Evolutionary conservation across 2,797 vertebrate species (phyloP).

Genomic region (Periparus ater): DNA sequence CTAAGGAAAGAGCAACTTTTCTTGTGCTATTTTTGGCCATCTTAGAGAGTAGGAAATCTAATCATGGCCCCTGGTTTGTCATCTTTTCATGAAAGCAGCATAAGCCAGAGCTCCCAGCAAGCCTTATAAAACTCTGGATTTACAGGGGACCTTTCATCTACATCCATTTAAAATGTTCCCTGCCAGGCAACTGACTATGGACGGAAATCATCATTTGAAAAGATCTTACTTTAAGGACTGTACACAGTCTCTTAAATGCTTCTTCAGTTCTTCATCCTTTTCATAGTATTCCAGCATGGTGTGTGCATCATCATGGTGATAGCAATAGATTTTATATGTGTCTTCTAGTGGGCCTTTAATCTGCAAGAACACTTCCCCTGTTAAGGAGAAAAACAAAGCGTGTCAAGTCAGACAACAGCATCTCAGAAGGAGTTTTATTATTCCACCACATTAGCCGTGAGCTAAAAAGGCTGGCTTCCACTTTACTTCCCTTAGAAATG

Average conservation of each 20-base stretch:
- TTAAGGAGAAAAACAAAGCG: constrained; percentile 64
- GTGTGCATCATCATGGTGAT: constrained; percentile 92
- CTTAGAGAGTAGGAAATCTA: constrained; percentile 45
- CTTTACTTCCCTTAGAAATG: constrained; percentile 37
- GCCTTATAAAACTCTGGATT: constrained; percentile 61
- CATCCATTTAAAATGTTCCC: constrained; percentile 68
- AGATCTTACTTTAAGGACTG: constrained; percentile 89
- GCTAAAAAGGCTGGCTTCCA: constrained; percentile 51
- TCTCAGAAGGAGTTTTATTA: constrained; percentile 49
- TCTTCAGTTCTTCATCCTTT: constrained; percentile 89
- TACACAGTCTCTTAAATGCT: constrained; percentile 86
- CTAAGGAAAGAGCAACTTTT: constrained; percentile 43
- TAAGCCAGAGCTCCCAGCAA: constrained; percentile 59
- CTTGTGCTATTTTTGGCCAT: constrained; percentile 67
- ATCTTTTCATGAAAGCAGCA: constrained; percentile 69
- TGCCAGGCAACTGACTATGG: constrained; percentile 46
- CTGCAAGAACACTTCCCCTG: constrained; percentile 94
- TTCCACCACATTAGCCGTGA: constrained; percentile 30
- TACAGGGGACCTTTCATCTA: constrained; percentile 69
- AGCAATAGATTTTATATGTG: constrained; percentile 96
- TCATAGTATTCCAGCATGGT: constrained; percentile 89
- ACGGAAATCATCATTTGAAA: constrained; percentile 50
- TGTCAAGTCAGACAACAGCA: constrained; percentile 47
- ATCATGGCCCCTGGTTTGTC: constrained; percentile 59
- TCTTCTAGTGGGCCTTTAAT: constrained; percentile 91